phyloP scores from a whole-genome alignment of 2,113 vertebrate genomes.

The Opisthocomus hoazin region DNA sequence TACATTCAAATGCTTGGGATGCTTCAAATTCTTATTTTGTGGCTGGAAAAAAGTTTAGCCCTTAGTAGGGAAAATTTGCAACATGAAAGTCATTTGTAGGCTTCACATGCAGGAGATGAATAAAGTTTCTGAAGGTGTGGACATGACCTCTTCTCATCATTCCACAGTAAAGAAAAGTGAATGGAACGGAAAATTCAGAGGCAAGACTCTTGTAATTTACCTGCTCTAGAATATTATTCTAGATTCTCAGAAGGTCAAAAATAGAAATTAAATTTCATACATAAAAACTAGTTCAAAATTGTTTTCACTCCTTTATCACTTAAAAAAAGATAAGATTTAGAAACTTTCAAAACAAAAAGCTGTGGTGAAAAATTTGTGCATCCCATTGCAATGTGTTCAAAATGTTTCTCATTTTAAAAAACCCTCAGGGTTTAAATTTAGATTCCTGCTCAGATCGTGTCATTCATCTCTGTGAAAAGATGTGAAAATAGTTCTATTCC shows the following conservation, averaged over 20 bases:
- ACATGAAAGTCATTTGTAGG: neutral
- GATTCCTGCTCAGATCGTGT: neutral
- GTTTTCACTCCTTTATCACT: neutral
- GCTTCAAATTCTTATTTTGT: neutral
- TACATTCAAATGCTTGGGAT: neutral
- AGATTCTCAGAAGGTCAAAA: neutral
- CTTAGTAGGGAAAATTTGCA: neutral
- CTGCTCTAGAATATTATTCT: neutral
- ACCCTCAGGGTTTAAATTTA: neutral
- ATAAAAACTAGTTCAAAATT: neutral
- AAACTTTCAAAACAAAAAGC: neutral
- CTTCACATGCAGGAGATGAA: neutral
- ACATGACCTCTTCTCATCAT: neutral
- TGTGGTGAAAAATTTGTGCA: neutral
- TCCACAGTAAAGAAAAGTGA: neutral
- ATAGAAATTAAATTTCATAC: neutral
- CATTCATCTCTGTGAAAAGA: neutral
- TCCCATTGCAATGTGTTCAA: neutral
- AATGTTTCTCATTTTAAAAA: neutral
- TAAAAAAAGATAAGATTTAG: neutral
- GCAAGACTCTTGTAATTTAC: neutral
- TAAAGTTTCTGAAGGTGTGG: neutral
- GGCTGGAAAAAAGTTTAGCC: neutral
- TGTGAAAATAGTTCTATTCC: neutral
- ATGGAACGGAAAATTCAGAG: neutral